Evolutionary conservation across 2,797 vertebrate genomes (phyloP), one percentile per base, ranked within the genome.

Genomic region (Salmo trutta): DNA sequence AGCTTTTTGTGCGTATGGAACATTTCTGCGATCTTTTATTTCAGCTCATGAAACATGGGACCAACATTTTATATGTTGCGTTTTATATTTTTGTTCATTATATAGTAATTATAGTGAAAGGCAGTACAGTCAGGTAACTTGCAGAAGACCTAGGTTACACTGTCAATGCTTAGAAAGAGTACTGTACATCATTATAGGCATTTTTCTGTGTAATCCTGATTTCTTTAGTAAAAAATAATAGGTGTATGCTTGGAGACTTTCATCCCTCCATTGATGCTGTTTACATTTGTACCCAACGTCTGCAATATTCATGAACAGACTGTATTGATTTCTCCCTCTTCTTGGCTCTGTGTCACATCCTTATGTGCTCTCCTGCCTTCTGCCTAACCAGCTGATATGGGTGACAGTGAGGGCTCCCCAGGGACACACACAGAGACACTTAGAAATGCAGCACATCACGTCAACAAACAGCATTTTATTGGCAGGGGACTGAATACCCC

Each of bases 391-490:
- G 67, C 12, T 65, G 75, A 87, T 85, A 79, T 76, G 74, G 67
- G 74, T n/a, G 76, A 73, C 12, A 41, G 80, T 15, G 75, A 77
- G n/a, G 76, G 73, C 80, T 77, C 81, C 83, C 88, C 82, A 83
- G 1, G 70, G 90, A 86, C 89, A 89, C 84, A 79, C 65, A 79
- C 82, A 77, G 0, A 0, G 79, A 81, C 88, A 83, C 85, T 88
- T 88, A 86, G 77, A 71, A 74, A 75, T 79, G 85, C 79, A 77
- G 80, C 21, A 54, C 81, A 79, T 87, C 17, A 29, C 77, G 87
- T 85, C 79, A 84, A 89, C 84, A 85, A 91, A 90, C 85, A 89
- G 87, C 84, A 79, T 87, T 87, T 91, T 88, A 91, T 93, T 90
- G 85, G 87, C 88, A 88, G 21, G 84, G 80, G 88, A 88, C 81